Base-by-base conservation (phyloP, 30 jellyfish, hydroid and myxozoan genomes). In the Aurelia sp. region DNA sequence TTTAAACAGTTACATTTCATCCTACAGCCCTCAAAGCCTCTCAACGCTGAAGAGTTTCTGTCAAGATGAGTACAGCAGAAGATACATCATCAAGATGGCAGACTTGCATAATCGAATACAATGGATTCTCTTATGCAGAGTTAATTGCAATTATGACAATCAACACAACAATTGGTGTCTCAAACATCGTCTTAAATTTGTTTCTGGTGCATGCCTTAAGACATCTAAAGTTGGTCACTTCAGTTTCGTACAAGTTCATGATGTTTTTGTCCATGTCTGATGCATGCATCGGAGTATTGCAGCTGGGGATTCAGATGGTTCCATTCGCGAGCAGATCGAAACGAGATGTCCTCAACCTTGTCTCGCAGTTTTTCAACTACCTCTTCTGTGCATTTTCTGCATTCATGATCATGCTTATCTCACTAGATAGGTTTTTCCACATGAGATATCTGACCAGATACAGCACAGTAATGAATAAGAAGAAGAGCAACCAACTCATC, bases 381-480 rank as follows among this genome's bases (percentile, higher is more conserved):
- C 62, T 57, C 20, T 40, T 57, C 53, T 62, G 72, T 12, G 73
- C 65, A 20, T 47, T 71, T 71, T 82, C 92, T 35, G 92, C 74
- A 15, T 62, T 72, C 48, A 69, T 70, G 92, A 82, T 60, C 11
- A n/a, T 82, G 27, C 19, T 69, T 17, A 30, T 82, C 52, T 74
- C 79, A 8, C 15, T 71, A 21, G 92, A 82, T 50, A 40, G 92
- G 23, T 82, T 20, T 62, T 13, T 82, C 0, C 92, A 59, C 85
- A 82, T 82, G 92, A 70, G 47, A 78, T 70, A 82, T 81, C 47
- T 82, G 11, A 47, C 74, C 30, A 58, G 62, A 40, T 82, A 70
- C 79, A 68, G n/a, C 44, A 53, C 65, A 7, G 57, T 82, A 47
- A 69, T 82, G 73, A 68, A 72, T 10, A 59, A 55, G 6, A 40